Percentiles rank a stretch among this genome's conserved stretches.
These are phyloP conservation scores for Gandaritis pyraliata DNA, from an alignment of 2,888 invertebrate species.

Conservation along the genomic window DNA sequence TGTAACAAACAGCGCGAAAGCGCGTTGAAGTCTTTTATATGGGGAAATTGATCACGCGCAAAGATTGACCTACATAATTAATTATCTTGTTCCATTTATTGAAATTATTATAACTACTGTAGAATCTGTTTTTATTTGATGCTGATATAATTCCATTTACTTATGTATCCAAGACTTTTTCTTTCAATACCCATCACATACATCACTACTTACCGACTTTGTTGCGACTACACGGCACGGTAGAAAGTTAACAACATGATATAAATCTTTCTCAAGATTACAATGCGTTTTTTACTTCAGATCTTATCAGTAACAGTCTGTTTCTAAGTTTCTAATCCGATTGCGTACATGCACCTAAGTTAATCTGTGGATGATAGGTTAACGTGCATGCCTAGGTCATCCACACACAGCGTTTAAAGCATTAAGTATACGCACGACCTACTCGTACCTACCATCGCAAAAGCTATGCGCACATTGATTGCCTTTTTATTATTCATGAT, in stretches of 20 bases:
- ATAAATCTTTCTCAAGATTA: slow-evolving; percentile 57
- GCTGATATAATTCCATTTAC: too few relatives aligned
- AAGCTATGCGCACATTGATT: slow-evolving; percentile 32
- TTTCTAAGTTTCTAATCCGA: slow-evolving; percentile 34
- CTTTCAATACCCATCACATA: slow-evolving; percentile 17
- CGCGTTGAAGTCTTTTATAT: slow-evolving; percentile 45
- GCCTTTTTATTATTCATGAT: slow-evolving; percentile 39
- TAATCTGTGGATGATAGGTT: too few relatives aligned
- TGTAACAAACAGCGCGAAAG: slow-evolving; percentile 4
- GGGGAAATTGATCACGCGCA: slow-evolving; percentile 33
- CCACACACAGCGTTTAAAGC: too few relatives aligned
- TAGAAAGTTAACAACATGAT: slow-evolving; percentile 53
- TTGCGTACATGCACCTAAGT: slow-evolving; percentile 1
- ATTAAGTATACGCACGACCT: too few relatives aligned
- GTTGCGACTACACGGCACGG: slow-evolving; percentile 30
- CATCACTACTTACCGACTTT: slow-evolving; percentile 5
- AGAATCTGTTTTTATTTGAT: too few relatives aligned
- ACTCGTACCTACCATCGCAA: slow-evolving; percentile 6
- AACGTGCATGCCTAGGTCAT: background rate
- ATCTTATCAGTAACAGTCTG: slow-evolving; percentile 46
- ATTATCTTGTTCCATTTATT: too few relatives aligned
- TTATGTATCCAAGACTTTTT: too few relatives aligned
- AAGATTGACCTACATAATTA: too few relatives aligned
- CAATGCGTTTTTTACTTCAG: slow-evolving; percentile 50
- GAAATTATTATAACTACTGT: too few relatives aligned